Evolutionary conservation across 2,113 vertebrate genomes (phyloP).

Genomic region (Daubentonia madagascariensis): DNA sequence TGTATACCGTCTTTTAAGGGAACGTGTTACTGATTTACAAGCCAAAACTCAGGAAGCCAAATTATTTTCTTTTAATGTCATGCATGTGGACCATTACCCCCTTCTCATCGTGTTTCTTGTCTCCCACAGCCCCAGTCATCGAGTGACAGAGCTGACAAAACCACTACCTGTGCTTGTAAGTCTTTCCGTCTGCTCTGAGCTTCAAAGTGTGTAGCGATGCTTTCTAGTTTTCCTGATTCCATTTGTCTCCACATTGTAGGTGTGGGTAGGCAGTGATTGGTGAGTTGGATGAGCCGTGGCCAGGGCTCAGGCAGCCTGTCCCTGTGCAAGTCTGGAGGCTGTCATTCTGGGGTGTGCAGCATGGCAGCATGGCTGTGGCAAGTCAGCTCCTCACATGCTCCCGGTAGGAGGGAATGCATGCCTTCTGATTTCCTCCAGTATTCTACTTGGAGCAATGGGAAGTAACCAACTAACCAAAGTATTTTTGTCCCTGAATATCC

Average conservation of each 20-base stretch:
- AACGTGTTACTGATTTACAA: not conserved
- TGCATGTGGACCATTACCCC: not conserved
- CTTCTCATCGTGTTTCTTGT: not conserved
- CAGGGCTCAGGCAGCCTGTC: too few species aligned
- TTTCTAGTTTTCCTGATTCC: not conserved
- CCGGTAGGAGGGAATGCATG: not conserved
- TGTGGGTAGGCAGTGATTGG: not conserved
- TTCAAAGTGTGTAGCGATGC: not conserved
- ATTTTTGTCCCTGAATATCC: not conserved
- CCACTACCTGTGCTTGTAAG: not conserved
- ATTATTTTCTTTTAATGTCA: not conserved
- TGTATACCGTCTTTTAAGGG: not conserved
- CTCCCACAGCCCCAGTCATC: not conserved
- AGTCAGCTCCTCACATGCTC: not conserved
- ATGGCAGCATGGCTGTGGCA: not conserved
- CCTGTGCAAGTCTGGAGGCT: too few species aligned
- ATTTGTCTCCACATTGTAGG: not conserved
- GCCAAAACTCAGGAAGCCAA: not conserved
- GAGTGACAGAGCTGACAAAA: not conserved
- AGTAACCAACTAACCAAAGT: not conserved
- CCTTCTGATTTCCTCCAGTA: not conserved
- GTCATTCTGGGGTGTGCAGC: fast-evolving
- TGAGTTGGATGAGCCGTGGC: not conserved
- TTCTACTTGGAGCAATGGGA: not conserved
- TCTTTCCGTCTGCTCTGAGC: not conserved